phyloP scores from a whole-genome alignment of 92 coral and sea anemone species.

The Porites cylindrica region DNA sequence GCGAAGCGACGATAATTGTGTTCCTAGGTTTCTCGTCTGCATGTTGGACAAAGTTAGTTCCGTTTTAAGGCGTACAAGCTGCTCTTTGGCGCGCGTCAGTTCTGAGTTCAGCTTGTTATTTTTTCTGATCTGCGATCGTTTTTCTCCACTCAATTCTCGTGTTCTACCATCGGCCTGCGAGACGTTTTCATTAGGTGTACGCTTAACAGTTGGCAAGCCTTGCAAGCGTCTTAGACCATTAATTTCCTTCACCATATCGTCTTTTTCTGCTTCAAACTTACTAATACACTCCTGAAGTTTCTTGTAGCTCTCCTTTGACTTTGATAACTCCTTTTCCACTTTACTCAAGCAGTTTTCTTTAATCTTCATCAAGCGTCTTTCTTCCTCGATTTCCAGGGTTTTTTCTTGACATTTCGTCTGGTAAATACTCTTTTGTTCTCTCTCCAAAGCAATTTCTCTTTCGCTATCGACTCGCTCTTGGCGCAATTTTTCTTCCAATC shows the following conservation, averaged over 20 bases:
- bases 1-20: constrained; percentile 82
- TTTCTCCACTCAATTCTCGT: background rate
- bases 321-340: constrained; percentile 19
- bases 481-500: constrained; percentile 8
- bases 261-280: constrained; percentile 13
- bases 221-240: constrained; percentile 36
- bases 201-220: constrained; percentile 19
- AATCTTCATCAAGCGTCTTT: constrained; percentile 4
- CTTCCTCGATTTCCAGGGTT: constrained; percentile 23
- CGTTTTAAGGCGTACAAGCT: constrained; percentile 88
- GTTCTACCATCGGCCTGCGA: background rate
- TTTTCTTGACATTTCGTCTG: constrained; percentile 42
- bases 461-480: constrained; percentile 7
- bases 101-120: constrained; percentile 87
- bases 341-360: constrained; percentile 32
- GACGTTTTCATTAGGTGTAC: background rate
- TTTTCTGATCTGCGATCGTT: constrained; percentile 40
- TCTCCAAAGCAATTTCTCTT: constrained; percentile 29
- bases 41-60: constrained; percentile 84
- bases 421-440: constrained; percentile 23
- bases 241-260: constrained; percentile 34
- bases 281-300: background rate
- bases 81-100: constrained; percentile 87
- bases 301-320: constrained; percentile 6
- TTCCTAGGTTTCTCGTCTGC: constrained; percentile 83